These are phyloP conservation scores for Bombus affinis DNA, from an alignment of 1,140 invertebrate genomes.

Conservation along the genomic window DNA sequence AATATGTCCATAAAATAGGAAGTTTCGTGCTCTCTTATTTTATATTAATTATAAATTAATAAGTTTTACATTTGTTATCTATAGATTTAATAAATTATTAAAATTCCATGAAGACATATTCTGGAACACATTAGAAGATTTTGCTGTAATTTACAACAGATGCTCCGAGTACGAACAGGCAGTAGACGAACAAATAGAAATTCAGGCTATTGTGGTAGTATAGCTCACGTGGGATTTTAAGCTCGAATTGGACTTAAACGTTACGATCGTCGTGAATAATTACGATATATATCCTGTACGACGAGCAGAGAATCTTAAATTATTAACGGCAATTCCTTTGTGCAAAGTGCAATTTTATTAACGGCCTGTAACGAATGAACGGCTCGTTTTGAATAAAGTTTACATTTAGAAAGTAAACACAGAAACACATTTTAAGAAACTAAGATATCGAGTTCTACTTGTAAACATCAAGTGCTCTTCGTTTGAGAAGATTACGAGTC, in stretches of 20 bases:
- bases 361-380: not conserved
- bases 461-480: not conserved
- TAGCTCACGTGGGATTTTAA: constrained; percentile 3
- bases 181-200: not conserved
- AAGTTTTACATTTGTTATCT: too few species aligned
- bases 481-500: not conserved
- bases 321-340: constrained; percentile 20
- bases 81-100: too few species aligned
- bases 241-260: constrained; percentile 9
- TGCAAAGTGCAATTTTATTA: not conserved
- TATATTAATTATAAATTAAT: not conserved
- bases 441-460: not conserved
- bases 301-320: not conserved
- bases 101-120: too few species aligned
- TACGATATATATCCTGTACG: constrained; percentile 44
- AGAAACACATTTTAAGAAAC: too few species aligned
- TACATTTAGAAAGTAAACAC: too few species aligned
- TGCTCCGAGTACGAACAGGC: not conserved
- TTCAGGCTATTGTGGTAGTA: not conserved
- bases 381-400: not conserved
- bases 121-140: not conserved
- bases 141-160: not conserved
- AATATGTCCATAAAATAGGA: not conserved
- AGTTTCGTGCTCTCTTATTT: not conserved
- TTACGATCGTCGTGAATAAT: not conserved